Conservation (phyloP, 2,888 invertebrate genomes). For the Mesodorylaimus sp. region DNA sequence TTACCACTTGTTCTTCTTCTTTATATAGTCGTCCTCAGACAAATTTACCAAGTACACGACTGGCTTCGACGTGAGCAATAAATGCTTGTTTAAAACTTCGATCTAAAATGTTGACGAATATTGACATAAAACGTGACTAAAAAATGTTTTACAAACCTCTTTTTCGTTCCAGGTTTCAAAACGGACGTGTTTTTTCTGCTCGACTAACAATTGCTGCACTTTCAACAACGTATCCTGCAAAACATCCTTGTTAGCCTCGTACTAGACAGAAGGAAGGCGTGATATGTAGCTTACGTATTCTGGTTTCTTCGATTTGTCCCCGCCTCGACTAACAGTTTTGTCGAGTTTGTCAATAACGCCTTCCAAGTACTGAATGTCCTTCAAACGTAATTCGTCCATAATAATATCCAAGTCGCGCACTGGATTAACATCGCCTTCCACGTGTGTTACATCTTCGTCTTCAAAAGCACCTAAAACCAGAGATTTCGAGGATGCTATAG, state of each 20-base stretch:
- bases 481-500: not conserved
- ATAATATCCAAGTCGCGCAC: constrained; percentile 91
- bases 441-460: constrained; percentile 88
- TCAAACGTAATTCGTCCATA: constrained; percentile 75
- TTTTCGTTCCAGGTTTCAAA: constrained; percentile 78
- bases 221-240: constrained; percentile 65
- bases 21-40: constrained; percentile 89
- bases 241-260: not conserved
- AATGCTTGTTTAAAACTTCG: constrained; percentile 80
- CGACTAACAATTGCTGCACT: constrained; percentile 59
- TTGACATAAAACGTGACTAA: too few relatives aligned
- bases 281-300: constrained; percentile 41
- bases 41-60: constrained; percentile 89
- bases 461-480: constrained; percentile 65
- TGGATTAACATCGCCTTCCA: constrained; percentile 95
- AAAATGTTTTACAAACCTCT: too few relatives aligned
- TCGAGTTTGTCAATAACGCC: constrained; percentile 69
- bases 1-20: constrained; percentile 49
- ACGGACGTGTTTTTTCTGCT: constrained; percentile 77
- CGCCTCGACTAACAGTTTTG: constrained; percentile 51
- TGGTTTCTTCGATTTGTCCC: constrained; percentile 57
- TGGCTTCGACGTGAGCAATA: constrained; percentile 91
- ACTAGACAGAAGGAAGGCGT: not conserved
- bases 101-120: constrained; percentile 47
- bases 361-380: constrained; percentile 66